These are phyloP conservation scores for Silurus asotus DNA, from an alignment of 2,113 vertebrate genomes.

Conservation along the genomic window DNA sequence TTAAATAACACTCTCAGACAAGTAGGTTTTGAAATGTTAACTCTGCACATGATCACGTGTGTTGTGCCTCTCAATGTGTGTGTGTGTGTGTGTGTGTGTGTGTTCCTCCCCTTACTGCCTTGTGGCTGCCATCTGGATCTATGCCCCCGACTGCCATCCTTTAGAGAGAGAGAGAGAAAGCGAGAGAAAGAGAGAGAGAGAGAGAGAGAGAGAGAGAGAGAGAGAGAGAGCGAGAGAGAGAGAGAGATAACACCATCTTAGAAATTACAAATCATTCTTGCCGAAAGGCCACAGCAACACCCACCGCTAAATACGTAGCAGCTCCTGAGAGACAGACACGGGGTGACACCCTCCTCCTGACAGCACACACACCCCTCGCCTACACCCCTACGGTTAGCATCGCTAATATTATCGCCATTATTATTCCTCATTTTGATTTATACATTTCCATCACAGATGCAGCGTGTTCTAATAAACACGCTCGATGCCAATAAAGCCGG, in stretches of 20 bases:
- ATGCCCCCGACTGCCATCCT: conserved; percentile 78
- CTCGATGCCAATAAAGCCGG: neutral
- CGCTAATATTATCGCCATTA: neutral
- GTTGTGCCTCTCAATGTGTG: neutral
- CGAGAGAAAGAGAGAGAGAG: neutral
- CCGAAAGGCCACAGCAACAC: neutral
- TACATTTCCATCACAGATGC: neutral
- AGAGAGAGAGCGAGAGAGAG: conserved; percentile 9
- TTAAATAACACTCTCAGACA: neutral
- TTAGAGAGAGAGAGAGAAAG: conserved; percentile 58
- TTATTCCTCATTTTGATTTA: neutral
- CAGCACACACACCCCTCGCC: neutral
- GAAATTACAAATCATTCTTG: conserved; percentile 24
- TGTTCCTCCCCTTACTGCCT: conserved; percentile 67
- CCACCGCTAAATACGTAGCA: conserved; percentile 11
- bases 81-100: conserved; percentile 46
- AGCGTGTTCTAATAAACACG: neutral
- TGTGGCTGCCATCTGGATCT: conserved; percentile 83
- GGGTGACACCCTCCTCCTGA: neutral
- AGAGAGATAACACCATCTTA: conserved; percentile 22
- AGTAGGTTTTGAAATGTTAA: too few species aligned
- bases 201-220: neutral
- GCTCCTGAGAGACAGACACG: conserved; percentile 1
- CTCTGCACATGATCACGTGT: neutral
- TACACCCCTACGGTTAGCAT: neutral